Evolutionary conservation across 2,888 invertebrate genomes (phyloP).

Genomic region (Thera britannica): DNA sequence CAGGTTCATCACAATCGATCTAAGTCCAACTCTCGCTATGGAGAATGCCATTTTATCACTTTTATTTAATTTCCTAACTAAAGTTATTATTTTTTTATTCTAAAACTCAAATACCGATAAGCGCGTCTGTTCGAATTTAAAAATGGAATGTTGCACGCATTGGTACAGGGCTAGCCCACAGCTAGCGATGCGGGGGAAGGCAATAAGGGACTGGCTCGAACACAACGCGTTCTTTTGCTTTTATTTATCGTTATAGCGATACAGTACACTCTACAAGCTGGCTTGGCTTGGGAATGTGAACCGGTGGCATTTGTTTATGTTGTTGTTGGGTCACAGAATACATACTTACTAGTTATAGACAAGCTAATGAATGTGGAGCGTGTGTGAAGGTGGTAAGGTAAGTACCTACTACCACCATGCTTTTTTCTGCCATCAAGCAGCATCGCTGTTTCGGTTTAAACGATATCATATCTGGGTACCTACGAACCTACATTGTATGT

Average conservation of each 20-base stretch:
- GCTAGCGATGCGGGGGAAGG: slow-evolving; percentile 23
- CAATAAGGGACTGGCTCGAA: slow-evolving; percentile 58
- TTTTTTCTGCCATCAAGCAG: too few species aligned
- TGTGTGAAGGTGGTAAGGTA: neutral
- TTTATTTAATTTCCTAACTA: neutral
- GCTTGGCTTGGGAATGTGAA: slow-evolving; percentile 6
- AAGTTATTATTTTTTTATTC: neutral
- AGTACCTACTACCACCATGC: too few species aligned
- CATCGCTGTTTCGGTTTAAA: too few species aligned
- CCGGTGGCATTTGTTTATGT: slow-evolving; percentile 7
- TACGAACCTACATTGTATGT: too few species aligned
- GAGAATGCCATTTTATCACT: slow-evolving; percentile 76
- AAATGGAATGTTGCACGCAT: slow-evolving; percentile 19
- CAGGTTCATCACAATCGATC: slow-evolving; percentile 61
- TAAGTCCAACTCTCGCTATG: slow-evolving; percentile 70
- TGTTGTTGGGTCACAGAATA: slow-evolving; percentile 26
- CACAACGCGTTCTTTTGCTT: slow-evolving; percentile 62
- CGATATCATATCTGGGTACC: too few species aligned
- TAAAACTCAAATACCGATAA: slow-evolving; percentile 1
- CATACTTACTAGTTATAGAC: neutral
- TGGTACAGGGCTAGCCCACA: slow-evolving; percentile 26
- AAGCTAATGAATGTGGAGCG: neutral
- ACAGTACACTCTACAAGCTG: neutral
- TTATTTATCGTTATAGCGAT: slow-evolving; percentile 55
- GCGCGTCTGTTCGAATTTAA: slow-evolving; percentile 18